Conservation (phyloP, 2,113 vertebrate genomes). For the Labeo rohita region DNA sequence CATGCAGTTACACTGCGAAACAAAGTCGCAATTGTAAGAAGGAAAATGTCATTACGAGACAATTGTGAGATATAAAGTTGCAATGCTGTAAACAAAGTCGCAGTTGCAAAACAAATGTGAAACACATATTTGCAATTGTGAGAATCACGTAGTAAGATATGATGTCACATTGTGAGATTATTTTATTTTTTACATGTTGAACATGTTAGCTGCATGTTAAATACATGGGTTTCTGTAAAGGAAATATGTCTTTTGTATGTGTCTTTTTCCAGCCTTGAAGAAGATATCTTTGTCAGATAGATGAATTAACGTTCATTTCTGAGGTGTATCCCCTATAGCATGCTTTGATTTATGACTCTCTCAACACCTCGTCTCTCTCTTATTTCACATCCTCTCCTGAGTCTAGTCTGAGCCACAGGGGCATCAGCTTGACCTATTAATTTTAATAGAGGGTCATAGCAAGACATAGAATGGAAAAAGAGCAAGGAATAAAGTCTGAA, state of each 20-base stretch:
- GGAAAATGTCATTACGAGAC: no score
- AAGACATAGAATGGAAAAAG: neutral
- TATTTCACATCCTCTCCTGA: neutral
- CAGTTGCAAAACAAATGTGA: neutral
- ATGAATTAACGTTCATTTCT: constrained; percentile 19
- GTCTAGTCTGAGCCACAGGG: neutral
- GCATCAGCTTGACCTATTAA: constrained; percentile 20
- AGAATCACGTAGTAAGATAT: neutral
- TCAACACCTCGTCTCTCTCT: constrained; percentile 17
- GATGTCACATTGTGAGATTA: neutral
- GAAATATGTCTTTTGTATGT: neutral
- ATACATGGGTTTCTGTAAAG: neutral
- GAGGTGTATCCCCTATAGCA: neutral
- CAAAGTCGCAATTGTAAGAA: no score
- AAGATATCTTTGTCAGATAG: constrained; percentile 5
- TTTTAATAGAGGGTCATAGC: constrained; percentile 9
- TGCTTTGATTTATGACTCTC: constrained; percentile 22
- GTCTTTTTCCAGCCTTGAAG: neutral
- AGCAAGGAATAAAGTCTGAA: neutral
- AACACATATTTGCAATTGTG: neutral
- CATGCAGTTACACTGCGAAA: no score
- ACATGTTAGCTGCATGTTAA: neutral
- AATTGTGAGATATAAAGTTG: no score
- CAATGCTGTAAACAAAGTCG: no score
- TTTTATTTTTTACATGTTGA: neutral